phyloP scores from a whole-genome alignment of 2,888 invertebrate species.

The Pterostichus madidus region DNA sequence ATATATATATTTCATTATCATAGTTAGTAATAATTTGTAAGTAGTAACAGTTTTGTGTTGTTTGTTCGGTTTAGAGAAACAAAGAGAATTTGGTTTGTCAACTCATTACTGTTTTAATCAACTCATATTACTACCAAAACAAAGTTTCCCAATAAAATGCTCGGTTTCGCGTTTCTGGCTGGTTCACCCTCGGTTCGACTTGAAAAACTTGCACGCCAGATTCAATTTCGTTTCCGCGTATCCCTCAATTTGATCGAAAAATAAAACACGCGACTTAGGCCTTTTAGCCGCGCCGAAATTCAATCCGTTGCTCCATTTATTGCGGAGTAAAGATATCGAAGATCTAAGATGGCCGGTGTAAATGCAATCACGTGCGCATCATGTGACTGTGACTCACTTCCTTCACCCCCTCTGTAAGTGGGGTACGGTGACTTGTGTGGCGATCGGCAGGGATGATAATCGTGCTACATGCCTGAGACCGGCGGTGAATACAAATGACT shows the following conservation, averaged over 20 bases:
- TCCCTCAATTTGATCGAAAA: slow-evolving; percentile 64
- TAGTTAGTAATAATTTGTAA: no score
- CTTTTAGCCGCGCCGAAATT: slow-evolving; percentile 59
- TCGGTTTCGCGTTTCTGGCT: slow-evolving; percentile 31
- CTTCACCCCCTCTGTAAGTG: background rate
- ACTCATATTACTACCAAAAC: slow-evolving; percentile 43
- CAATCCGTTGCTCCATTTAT: slow-evolving; percentile 62
- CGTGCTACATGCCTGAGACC: slow-evolving; percentile 4
- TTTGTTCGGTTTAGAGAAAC: no score
- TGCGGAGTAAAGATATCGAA: slow-evolving; percentile 55
- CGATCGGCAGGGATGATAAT: slow-evolving; percentile 38
- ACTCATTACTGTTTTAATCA: slow-evolving; percentile 47
- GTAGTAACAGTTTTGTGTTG: no score
- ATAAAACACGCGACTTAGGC: slow-evolving; percentile 61
- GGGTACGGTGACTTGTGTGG: background rate
- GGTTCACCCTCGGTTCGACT: slow-evolving; percentile 22
- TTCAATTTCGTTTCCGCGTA: slow-evolving; percentile 51
- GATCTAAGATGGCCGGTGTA: slow-evolving; percentile 55
- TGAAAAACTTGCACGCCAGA: slow-evolving; percentile 56
- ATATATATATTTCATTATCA: no score
- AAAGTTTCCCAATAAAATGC: slow-evolving; percentile 42
- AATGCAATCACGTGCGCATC: slow-evolving; percentile 57
- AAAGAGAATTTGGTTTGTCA: background rate
- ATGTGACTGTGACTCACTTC: background rate
- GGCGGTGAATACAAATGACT: slow-evolving; percentile 39